phyloP scores from a whole-genome alignment of 2,888 invertebrate genomes.

The Nymphalis polychloros region DNA sequence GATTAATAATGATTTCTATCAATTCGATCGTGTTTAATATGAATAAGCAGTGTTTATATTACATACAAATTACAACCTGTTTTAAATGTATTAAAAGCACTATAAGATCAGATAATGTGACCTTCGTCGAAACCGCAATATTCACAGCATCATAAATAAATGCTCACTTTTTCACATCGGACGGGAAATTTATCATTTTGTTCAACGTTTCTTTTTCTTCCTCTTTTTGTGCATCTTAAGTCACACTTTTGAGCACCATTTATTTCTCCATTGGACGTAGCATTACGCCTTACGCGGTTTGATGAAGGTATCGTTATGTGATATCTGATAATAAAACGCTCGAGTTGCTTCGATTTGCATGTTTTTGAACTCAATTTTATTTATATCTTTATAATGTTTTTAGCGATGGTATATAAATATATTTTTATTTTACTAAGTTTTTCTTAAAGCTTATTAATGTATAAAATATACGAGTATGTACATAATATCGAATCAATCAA shows the following conservation, averaged over 20 bases:
- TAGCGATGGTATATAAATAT: neutral
- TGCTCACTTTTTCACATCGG: conserved; percentile 71
- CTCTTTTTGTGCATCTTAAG: conserved; percentile 76
- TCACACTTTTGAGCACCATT: conserved; percentile 79
- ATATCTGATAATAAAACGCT: conserved; percentile 75
- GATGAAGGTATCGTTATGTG: conserved; percentile 75
- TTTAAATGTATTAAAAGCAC: conserved; percentile 44
- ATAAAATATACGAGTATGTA: too few relatives aligned
- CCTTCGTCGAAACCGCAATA: conserved; percentile 49
- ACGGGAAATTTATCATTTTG: conserved; percentile 77
- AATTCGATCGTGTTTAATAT: too few relatives aligned
- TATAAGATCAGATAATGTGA: conserved; percentile 70
- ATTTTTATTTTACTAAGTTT: neutral
- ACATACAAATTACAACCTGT: conserved; percentile 16
- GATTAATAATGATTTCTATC: too few relatives aligned
- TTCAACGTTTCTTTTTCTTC: conserved; percentile 66
- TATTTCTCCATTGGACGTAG: conserved; percentile 72
- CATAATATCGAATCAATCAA: too few relatives aligned
- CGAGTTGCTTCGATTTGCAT: conserved; percentile 63
- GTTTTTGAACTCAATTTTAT: conserved; percentile 51
- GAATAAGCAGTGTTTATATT: neutral
- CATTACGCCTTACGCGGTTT: conserved; percentile 64
- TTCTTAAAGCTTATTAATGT: too few relatives aligned
- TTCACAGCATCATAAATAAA: conserved; percentile 74
- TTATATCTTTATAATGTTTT: conserved; percentile 32